These are phyloP conservation scores for Drosophila rellima DNA, from an alignment of 2,888 invertebrate genomes.

Conservation along the genomic window DNA sequence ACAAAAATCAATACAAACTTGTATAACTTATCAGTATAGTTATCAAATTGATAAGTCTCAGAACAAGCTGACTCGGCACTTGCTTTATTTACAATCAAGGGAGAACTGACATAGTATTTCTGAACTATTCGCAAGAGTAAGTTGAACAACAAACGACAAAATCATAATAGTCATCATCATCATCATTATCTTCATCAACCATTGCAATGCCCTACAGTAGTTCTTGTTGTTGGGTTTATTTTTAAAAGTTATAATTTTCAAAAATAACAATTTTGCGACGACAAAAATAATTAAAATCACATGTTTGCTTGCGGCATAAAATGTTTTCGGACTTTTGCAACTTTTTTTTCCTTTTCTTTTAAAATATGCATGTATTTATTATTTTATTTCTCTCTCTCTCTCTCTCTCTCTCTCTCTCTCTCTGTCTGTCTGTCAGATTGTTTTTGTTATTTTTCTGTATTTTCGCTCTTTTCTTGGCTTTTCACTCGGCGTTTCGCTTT, in stretches of 20 bases:
- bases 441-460: constrained; percentile 21
- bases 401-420: constrained; percentile 7
- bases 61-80: constrained; percentile 1
- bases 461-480: constrained; percentile 47
- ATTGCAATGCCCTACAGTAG: constrained; percentile 46
- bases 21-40: constrained; percentile 1
- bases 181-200: constrained; percentile 16
- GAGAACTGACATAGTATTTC: background rate
- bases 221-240: constrained; percentile 59
- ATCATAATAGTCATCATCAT: constrained; percentile 15
- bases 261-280: constrained; percentile 79
- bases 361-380: constrained; percentile 40
- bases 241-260: constrained; percentile 79
- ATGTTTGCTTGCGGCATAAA: constrained; percentile 82
- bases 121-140: background rate
- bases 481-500: constrained; percentile 71
- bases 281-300: constrained; percentile 82
- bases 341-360: constrained; percentile 17
- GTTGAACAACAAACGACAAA: background rate
- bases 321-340: constrained; percentile 58
- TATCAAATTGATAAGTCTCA: background rate
- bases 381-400: constrained; percentile 32
- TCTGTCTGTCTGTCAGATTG: constrained; percentile 1
- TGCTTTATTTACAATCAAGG: constrained; percentile 8
- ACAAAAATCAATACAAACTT: background rate